phyloP scores from a whole-genome alignment of 1,140 invertebrate genomes.

The honey bee (Apis mellifera) region Amel_HAv3.1 CM009933.2:2497501-2498000 shows the following conservation, averaged over 20 bases:
- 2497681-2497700: constrained; percentile 58
- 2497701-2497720: constrained; percentile 25
- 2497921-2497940: constrained; percentile 36
- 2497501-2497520: constrained; percentile 67
- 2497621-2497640: constrained; percentile 38
- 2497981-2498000: not conserved
- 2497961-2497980: not conserved
- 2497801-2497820: constrained; percentile 9
- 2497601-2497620: constrained; percentile 58
- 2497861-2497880: not conserved
- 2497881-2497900: not conserved
- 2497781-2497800: not conserved
- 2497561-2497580: constrained; percentile 6
- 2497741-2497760: constrained; percentile 20
- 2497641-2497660: constrained; percentile 45
- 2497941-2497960: not conserved
- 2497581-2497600: constrained; percentile 22
- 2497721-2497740: constrained; percentile 39
- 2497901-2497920: constrained; percentile 37
- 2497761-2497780: constrained; percentile 2
- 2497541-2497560: constrained; percentile 12
- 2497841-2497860: constrained; percentile 21
- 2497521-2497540: constrained; percentile 48
- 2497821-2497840: constrained; percentile 13
- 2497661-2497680: constrained; percentile 68